Conservation (phyloP, 1,140 invertebrate species). For the Drosophila ohnishii region DNA sequence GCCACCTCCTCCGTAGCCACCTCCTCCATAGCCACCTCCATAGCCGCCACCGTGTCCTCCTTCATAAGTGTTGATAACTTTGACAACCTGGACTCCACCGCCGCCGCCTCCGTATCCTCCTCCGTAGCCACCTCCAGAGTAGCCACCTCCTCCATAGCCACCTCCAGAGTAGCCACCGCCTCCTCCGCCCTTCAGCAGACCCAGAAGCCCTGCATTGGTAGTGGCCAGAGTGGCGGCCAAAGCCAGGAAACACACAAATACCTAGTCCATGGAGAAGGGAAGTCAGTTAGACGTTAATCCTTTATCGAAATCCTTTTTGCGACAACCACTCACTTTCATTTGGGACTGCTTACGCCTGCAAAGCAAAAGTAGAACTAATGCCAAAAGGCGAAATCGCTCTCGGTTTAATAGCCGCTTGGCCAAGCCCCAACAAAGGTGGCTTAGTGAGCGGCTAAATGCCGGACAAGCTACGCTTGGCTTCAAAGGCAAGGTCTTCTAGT, state of each 20-base stretch:
- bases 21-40: conserved; percentile 33
- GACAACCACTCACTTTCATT: conserved; percentile 68
- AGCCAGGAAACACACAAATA: conserved; percentile 73
- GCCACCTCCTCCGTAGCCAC: conserved; percentile 36
- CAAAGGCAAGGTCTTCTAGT: conserved; percentile 35
- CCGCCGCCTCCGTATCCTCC: conserved; percentile 28
- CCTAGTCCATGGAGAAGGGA: conserved; percentile 34
- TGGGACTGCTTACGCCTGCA: conserved; percentile 39
- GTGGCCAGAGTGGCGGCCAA: conserved; percentile 61
- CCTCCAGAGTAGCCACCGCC: conserved; percentile 24
- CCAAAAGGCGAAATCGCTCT: conserved; percentile 50
- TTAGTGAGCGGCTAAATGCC: conserved; percentile 43
- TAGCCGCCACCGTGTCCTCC: conserved; percentile 40
- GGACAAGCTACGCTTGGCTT: conserved; percentile 12
- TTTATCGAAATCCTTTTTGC: conserved; percentile 4
- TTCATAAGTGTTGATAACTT: conserved; percentile 33
- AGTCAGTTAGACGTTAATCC: conserved; percentile 30
- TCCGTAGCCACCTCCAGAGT: conserved; percentile 32
- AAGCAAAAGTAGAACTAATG: conserved; percentile 69
- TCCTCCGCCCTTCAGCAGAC: conserved; percentile 62
- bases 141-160: conserved; percentile 16
- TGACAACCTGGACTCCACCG: conserved; percentile 33
- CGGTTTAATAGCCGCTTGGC: conserved; percentile 64
- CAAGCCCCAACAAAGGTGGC: conserved; percentile 44
- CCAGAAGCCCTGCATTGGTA: conserved; percentile 65